These are phyloP conservation scores for Muscina levida DNA, from an alignment of 2,888 invertebrate species.

Conservation along the genomic window DNA sequence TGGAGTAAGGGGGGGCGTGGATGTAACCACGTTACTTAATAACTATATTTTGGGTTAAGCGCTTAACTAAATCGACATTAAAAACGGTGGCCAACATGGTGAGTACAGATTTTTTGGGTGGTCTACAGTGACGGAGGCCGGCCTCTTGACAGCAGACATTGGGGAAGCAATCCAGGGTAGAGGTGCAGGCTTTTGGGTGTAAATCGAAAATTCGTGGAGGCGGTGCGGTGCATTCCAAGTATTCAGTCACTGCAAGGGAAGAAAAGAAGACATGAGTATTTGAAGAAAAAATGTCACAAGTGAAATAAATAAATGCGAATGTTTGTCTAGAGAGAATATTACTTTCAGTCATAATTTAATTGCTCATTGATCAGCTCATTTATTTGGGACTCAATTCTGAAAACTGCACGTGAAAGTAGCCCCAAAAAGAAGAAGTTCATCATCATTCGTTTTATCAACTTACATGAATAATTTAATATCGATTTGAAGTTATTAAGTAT, in stretches of 20 bases:
- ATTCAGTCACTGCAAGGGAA: slow-evolving; percentile 81
- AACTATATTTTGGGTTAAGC: slow-evolving; percentile 79
- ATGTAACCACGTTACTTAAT: slow-evolving; percentile 69
- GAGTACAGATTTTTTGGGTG: slow-evolving; percentile 86
- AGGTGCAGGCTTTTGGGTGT: slow-evolving; percentile 86
- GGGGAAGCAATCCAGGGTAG: slow-evolving; percentile 88
- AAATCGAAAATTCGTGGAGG: slow-evolving; percentile 86
- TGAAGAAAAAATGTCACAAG: slow-evolving; percentile 10
- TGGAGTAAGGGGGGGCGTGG: neutral
- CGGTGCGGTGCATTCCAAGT: slow-evolving; percentile 87
- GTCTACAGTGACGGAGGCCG: slow-evolving; percentile 86
- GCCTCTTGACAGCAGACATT: slow-evolving; percentile 90
- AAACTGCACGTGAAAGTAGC: too few relatives aligned
- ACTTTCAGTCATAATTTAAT: too few relatives aligned
- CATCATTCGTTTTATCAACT: too few relatives aligned
- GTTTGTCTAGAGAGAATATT: too few relatives aligned
- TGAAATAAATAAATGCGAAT: slow-evolving; percentile 16
- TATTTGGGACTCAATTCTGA: too few relatives aligned
- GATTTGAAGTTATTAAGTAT: too few relatives aligned
- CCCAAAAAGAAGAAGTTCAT: too few relatives aligned
- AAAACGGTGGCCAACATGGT: slow-evolving; percentile 83
- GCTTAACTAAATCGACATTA: slow-evolving; percentile 78
- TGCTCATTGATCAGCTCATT: too few relatives aligned
- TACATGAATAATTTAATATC: too few relatives aligned
- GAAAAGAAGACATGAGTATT: slow-evolving; percentile 72